Percentiles rank a stretch among this genome's conserved stretches.
phyloP scores from a whole-genome alignment of 2,797 vertebrate genomes.

The Pangasius krempfi region DNA sequence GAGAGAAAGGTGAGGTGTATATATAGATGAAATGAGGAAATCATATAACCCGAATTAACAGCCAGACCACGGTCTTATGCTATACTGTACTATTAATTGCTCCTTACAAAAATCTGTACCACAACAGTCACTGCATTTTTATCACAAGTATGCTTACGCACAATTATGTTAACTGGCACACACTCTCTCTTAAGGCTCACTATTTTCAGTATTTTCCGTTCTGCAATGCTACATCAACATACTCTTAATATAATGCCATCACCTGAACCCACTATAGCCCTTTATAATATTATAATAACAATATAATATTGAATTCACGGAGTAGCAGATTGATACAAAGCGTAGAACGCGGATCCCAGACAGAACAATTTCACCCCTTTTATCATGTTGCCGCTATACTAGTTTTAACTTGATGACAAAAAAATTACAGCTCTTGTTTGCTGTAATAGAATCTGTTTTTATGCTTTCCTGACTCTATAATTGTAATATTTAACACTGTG shows the following conservation, averaged over 20 bases:
- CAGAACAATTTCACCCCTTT: not conserved
- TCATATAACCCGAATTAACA: not conserved
- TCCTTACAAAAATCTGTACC: not conserved
- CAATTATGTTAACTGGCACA: not conserved
- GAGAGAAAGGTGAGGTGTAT: not conserved
- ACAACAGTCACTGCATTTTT: not conserved
- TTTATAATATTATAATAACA: not conserved
- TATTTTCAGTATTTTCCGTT: not conserved
- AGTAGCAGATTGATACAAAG: not conserved
- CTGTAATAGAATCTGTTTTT: conserved; percentile 22
- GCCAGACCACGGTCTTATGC: not conserved
- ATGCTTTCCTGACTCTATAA: conserved; percentile 57
- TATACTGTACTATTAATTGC: not conserved
- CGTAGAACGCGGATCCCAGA: not conserved
- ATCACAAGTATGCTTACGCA: not conserved
- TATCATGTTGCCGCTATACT: not conserved
- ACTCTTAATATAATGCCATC: not conserved
- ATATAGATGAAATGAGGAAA: not conserved
- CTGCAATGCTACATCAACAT: not conserved
- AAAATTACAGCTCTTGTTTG: not conserved
- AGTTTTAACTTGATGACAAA: not conserved
- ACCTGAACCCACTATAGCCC: not conserved
- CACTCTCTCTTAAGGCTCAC: not conserved
- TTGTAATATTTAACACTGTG: conserved; percentile 57
- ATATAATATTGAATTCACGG: not conserved